These are phyloP conservation scores for Epinotia ramella DNA, from an alignment of 2,888 invertebrate genomes.

Conservation along the genomic window DNA sequence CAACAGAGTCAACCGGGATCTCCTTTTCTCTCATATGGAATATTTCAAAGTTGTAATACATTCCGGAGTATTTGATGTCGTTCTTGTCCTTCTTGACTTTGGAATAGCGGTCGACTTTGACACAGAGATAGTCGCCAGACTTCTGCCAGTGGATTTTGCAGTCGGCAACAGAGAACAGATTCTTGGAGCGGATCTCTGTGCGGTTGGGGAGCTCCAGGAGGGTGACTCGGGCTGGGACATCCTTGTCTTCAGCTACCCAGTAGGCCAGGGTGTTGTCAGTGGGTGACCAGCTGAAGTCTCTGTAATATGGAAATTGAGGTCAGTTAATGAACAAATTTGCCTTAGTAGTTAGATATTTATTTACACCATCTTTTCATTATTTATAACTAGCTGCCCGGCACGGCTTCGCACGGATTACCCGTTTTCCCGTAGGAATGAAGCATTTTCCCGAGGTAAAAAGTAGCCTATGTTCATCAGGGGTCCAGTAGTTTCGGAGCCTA, in stretches of 20 bases:
- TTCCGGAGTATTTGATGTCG: constrained; percentile 97
- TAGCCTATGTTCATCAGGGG: too few species aligned
- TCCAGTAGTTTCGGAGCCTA: too few species aligned
- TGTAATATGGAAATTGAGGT: constrained; percentile 56
- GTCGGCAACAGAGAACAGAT: constrained; percentile 98
- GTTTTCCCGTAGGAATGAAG: too few species aligned
- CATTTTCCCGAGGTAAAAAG: too few species aligned
- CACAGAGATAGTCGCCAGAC: constrained; percentile 98
- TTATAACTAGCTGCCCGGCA: too few species aligned
- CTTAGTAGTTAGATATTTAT: too few species aligned
- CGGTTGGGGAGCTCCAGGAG: constrained; percentile 96
- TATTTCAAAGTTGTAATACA: constrained; percentile 99
- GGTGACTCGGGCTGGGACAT: constrained; percentile 97
- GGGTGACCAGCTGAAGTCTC: constrained; percentile 99
- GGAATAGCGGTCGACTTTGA: constrained; percentile 92
- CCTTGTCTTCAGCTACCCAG: constrained; percentile 99
- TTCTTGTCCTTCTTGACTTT: constrained; percentile 97
- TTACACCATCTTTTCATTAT: too few species aligned
- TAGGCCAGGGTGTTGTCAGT: constrained; percentile 98
- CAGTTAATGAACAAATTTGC: not conserved
- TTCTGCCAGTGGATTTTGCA: constrained; percentile 99
- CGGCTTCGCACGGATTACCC: too few species aligned
- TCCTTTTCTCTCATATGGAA: constrained; percentile 99
- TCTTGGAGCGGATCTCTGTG: constrained; percentile 95
- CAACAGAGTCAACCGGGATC: constrained; percentile 98